Conservation (phyloP, 2,888 invertebrate genomes). For the Diaperis boleti region DNA sequence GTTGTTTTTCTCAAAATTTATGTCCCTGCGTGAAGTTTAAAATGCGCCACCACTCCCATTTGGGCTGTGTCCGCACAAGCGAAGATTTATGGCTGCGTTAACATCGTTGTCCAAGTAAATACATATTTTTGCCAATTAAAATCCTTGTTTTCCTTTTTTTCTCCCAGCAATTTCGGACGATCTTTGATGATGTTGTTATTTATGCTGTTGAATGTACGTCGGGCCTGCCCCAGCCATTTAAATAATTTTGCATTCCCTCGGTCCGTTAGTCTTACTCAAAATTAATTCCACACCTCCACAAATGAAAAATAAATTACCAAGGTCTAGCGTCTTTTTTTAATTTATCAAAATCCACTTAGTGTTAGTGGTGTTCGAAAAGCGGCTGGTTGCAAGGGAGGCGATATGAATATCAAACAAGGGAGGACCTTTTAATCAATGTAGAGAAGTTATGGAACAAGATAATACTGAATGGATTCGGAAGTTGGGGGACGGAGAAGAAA, state of each 20-base stretch:
- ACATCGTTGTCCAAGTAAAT: slow-evolving; percentile 22
- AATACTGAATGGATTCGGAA: no score
- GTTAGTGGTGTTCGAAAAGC: no score
- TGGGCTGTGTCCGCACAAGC: slow-evolving; percentile 6
- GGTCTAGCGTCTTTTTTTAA: slow-evolving; percentile 28
- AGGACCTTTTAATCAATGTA: no score
- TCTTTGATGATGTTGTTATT: slow-evolving; percentile 26
- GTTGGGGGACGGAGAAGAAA: no score
- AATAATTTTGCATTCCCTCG: slow-evolving; percentile 32
- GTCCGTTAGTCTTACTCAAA: slow-evolving; percentile 21
- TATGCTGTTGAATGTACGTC: slow-evolving; percentile 21
- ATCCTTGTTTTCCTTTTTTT: not conserved
- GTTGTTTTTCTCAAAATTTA: no score
- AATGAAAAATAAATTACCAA: slow-evolving; percentile 35
- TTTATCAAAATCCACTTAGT: slow-evolving; percentile 27
- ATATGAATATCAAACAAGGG: no score
- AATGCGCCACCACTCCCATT: slow-evolving; percentile 18
- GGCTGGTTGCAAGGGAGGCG: no score
- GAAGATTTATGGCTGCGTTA: slow-evolving; percentile 21
- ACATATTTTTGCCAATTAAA: slow-evolving; percentile 24
- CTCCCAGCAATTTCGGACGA: no score
- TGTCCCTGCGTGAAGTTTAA: slow-evolving; percentile 4
- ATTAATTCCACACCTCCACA: slow-evolving; percentile 34
- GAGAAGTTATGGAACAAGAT: no score
- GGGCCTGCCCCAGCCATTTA: slow-evolving; percentile 24